Evolutionary conservation across 2,888 invertebrate genomes (phyloP), one percentile per base, ranked within the genome.

Genomic region (Cheilosia impressa): DNA sequence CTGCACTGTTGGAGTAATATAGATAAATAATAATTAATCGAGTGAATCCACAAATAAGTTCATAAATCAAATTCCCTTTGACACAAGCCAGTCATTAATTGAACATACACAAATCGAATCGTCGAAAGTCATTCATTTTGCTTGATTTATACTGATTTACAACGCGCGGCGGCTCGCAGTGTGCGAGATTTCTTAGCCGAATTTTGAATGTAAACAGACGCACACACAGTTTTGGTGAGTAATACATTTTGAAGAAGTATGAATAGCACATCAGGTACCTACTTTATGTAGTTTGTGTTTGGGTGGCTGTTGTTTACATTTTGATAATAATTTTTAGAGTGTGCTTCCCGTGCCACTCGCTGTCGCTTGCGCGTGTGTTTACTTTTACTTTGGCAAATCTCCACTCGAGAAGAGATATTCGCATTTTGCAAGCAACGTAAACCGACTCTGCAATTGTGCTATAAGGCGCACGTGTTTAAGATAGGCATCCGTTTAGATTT

Each of bases 51-150:
- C 27, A 65, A 53, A 75, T 65, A 58, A 65, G 80, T 58, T 63
- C 73, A 80, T 84, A 84, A 84, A 73, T 73, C 66, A 84, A 52
- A 69, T 68, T 65, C 47, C 15, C 19, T 62, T 60, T 73, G 73
- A 69, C 63, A 73, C 17, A 34, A 24, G 34, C 45, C 19, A 45
- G 68, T 84, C 84, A 63, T 75, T 84, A 84, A 84, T 80, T 65
- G 75, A 75, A 79, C 15, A 24, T 24, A 24, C 52, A 24, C 60
- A 78, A 73, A 43, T 68, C 72, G 53, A 79, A 79, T 65, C n/a
- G 55, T 81, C 31, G 43, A 73, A 19, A 57, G 47, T 27, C 68
- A 77, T 69, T 82, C 65, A 78, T 65, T 80, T 58, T 15, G 24
- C 24, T 66, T 60, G 45, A 63, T 66, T 66, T 41, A 31, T 43